Evolutionary conservation across 1,140 invertebrate genomes (phyloP).

Genomic region (Papilio polytes): DNA sequence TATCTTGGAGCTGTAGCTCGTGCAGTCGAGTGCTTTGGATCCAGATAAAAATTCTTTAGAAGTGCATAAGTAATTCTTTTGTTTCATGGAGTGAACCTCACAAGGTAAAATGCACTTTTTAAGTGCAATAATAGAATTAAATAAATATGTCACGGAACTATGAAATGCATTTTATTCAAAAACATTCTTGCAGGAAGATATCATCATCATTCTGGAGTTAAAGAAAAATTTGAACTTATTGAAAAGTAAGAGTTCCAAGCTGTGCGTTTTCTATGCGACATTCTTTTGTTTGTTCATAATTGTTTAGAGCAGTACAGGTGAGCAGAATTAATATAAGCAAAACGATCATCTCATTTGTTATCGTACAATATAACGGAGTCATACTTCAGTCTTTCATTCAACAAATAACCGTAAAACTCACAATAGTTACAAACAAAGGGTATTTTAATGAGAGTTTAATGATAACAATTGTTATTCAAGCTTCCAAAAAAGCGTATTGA

Average conservation of each 20-base stretch:
- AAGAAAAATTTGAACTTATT: no score
- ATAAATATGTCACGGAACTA: no score
- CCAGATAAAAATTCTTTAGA: slow-evolving; percentile 23
- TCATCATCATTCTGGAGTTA: no score
- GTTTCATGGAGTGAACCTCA: neutral
- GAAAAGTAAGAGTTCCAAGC: neutral
- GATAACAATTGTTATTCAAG: slow-evolving; percentile 45
- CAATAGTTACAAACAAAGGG: slow-evolving; percentile 41
- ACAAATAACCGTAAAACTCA: neutral
- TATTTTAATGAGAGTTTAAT: slow-evolving; percentile 52
- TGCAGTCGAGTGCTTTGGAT: slow-evolving; percentile 16
- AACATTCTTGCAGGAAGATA: no score
- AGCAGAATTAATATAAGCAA: neutral
- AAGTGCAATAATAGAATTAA: neutral
- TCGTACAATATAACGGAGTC: neutral
- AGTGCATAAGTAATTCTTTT: neutral
- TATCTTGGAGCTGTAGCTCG: slow-evolving; percentile 25
- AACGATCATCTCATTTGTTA: neutral
- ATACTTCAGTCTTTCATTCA: neutral
- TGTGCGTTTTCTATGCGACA: neutral
- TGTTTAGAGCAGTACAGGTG: neutral
- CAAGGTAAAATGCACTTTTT: neutral
- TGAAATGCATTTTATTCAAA: no score
- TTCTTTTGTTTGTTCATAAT: neutral
- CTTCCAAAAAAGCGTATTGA: slow-evolving; percentile 46